phyloP scores from a whole-genome alignment of 35 echinoderm and acorn worm species.

The Patiria miniata region DNA sequence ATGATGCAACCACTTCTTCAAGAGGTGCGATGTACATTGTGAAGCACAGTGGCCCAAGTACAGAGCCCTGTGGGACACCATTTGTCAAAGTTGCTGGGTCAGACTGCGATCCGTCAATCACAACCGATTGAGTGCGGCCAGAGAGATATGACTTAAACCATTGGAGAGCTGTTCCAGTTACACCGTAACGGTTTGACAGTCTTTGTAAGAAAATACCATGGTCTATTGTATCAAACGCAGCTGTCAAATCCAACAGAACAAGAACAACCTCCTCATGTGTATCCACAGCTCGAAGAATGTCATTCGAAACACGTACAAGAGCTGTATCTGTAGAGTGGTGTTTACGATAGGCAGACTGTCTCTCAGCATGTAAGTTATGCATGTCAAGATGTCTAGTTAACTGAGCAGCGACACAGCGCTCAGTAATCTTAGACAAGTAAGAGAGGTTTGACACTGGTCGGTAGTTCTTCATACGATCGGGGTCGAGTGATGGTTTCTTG shows the following conservation, averaged over 20 bases:
- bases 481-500: slow-evolving; percentile 54
- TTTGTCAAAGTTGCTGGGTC: neutral
- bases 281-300: slow-evolving; percentile 47
- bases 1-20: slow-evolving; percentile 32
- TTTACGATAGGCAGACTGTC: slow-evolving; percentile 65
- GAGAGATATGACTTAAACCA: slow-evolving; percentile 64
- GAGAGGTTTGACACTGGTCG: slow-evolving; percentile 57
- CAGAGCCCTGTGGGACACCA: slow-evolving; percentile 79
- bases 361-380: slow-evolving; percentile 26
- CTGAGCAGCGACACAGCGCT: slow-evolving; percentile 33
- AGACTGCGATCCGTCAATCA: slow-evolving; percentile 38
- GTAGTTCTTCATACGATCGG: slow-evolving; percentile 46
- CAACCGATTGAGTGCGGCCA: slow-evolving; percentile 30
- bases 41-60: too few species aligned
- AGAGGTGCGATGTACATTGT: slow-evolving; percentile 67
- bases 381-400: neutral
- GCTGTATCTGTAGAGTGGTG: slow-evolving; percentile 56
- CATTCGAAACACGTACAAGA: slow-evolving; percentile 38
- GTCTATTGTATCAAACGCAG: slow-evolving; percentile 71
- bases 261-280: slow-evolving; percentile 36
- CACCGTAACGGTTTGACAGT: slow-evolving; percentile 39
- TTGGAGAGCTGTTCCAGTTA: slow-evolving; percentile 28
- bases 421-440: slow-evolving; percentile 34
- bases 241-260: slow-evolving; percentile 53
- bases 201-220: slow-evolving; percentile 42